These are phyloP conservation scores for Leiothrix lutea DNA, from an alignment of 2,113 vertebrate genomes.

Conservation along the genomic window DNA sequence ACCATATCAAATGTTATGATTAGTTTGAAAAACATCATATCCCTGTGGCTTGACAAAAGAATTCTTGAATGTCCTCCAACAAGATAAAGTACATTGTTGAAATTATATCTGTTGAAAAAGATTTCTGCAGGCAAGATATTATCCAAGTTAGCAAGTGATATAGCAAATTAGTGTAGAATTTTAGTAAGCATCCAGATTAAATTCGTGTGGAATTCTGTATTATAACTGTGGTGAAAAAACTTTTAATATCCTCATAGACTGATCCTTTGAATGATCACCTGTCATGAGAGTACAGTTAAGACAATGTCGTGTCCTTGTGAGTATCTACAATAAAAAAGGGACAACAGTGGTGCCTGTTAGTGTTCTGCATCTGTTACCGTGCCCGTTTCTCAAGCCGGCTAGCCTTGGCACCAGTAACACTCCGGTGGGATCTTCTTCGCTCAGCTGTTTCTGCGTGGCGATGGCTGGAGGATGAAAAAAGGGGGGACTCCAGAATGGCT, in stretches of 20 bases:
- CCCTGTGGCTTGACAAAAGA: neutral
- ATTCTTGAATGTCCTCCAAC: neutral
- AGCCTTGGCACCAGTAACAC: no score
- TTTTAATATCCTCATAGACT: neutral
- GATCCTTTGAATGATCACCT: neutral
- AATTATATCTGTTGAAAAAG: neutral
- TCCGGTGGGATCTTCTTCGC: no score
- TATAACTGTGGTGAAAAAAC: neutral
- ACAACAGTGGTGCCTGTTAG: neutral
- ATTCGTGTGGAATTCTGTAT: neutral
- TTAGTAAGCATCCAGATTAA: neutral
- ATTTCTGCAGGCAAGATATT: neutral
- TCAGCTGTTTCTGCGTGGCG: no score
- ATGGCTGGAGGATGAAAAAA: no score
- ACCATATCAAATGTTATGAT: slow-evolving; percentile 33
- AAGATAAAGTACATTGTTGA: neutral
- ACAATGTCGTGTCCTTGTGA: rapidly evolving
- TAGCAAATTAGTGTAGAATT: neutral
- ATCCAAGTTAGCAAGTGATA: neutral
- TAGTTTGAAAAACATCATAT: slow-evolving; percentile 33
- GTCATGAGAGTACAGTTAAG: neutral
- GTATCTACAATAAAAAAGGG: neutral
- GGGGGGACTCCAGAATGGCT: no score
- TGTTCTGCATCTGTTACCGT: neutral
- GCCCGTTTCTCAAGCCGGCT: no score